Percentiles rank a stretch among this genome's conserved stretches.
Evolutionary conservation across 2,113 vertebrate genomes (phyloP).

Genomic region (Marmota flaviventris): DNA sequence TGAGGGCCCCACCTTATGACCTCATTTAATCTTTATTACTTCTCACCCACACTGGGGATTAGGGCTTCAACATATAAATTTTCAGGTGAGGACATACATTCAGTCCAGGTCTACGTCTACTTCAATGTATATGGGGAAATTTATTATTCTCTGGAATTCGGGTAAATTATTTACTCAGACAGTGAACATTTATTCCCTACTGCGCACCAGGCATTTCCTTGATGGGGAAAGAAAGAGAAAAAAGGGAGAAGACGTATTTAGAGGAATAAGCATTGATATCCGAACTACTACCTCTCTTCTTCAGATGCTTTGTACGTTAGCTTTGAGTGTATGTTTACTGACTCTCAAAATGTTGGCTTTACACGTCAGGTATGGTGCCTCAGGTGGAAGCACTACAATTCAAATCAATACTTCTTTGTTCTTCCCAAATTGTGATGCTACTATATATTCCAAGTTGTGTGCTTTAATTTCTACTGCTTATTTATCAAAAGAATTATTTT

Average conservation of each 20-base stretch:
- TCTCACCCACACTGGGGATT: background rate
- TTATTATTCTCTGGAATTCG: background rate
- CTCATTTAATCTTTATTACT: background rate
- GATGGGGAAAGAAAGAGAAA: background rate
- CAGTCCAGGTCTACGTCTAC: background rate
- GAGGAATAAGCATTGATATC: background rate
- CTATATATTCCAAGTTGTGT: background rate
- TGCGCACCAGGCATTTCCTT: background rate
- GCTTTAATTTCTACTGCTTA: background rate
- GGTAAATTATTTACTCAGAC: background rate
- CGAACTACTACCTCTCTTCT: background rate
- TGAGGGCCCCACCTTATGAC: background rate
- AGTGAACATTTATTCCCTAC: background rate
- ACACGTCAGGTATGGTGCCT: background rate
- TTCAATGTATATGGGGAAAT: background rate
- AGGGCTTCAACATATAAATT: background rate
- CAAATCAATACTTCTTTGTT: background rate
- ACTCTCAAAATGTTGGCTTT: background rate
- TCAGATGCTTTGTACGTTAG: background rate
- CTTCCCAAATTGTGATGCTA: conserved; percentile 13
- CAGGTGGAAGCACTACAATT: background rate
- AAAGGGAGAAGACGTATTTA: background rate
- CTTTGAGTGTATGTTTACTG: background rate
- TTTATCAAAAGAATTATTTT: background rate
- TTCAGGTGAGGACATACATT: too few species aligned